Evolutionary conservation across 2,888 invertebrate genomes (phyloP).

Genomic region (Ischnus inquisitorius): DNA sequence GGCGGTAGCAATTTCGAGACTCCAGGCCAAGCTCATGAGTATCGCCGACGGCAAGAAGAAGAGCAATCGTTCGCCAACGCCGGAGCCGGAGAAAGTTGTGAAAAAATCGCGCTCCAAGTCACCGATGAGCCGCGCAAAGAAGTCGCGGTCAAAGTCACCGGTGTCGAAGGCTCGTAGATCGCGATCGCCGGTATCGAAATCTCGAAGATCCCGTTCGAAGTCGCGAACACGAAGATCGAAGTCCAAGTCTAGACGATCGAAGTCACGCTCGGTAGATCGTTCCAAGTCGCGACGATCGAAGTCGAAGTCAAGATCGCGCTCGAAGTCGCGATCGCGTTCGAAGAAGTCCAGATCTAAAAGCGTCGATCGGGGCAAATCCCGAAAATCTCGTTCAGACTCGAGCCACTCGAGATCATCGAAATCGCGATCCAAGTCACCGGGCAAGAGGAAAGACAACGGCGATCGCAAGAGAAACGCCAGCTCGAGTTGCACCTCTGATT

Average conservation of each 20-base stretch:
- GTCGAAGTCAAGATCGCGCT: constrained; percentile 78
- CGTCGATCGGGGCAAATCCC: constrained; percentile 82
- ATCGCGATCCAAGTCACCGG: constrained; percentile 81
- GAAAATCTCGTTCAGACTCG: constrained; percentile 83
- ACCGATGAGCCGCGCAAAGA: constrained; percentile 78
- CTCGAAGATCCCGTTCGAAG: constrained; percentile 75
- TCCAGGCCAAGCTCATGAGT: constrained; percentile 89
- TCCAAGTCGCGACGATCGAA: constrained; percentile 80
- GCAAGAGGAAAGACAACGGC: constrained; percentile 79
- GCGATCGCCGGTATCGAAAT: constrained; percentile 76
- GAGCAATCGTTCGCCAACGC: constrained; percentile 81
- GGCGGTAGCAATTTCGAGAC: constrained; percentile 87
- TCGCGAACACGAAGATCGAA: constrained; percentile 80
- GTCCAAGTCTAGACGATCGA: constrained; percentile 70
- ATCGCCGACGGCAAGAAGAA: constrained; percentile 87
- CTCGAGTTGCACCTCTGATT: constrained; percentile 77
- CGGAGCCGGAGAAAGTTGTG: constrained; percentile 75
- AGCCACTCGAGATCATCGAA: constrained; percentile 81
- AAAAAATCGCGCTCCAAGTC: constrained; percentile 81
- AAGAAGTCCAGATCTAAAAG: constrained; percentile 83
- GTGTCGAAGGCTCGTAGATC: constrained; percentile 74
- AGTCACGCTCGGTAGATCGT: constrained; percentile 80
- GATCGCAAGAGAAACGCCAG: constrained; percentile 79
- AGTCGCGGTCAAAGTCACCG: constrained; percentile 83
- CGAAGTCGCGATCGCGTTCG: constrained; percentile 81